Conservation (phyloP, 2,113 vertebrate species). For the Nyctibius bracteatus region DNA sequence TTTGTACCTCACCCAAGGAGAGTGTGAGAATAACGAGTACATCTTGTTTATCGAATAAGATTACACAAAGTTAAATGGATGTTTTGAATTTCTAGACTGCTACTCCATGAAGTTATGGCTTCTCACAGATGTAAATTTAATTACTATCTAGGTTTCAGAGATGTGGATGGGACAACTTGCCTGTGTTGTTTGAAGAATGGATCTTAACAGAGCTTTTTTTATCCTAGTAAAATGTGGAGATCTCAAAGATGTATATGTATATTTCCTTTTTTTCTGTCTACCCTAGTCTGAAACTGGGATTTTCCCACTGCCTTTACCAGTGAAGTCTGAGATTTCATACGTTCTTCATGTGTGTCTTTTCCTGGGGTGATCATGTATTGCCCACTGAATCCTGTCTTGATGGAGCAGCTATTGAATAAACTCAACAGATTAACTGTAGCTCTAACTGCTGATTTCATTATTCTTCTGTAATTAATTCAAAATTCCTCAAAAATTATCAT, state of each 20-base stretch:
- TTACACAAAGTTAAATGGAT: not conserved
- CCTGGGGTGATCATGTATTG: not conserved
- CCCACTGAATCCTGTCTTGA: not conserved
- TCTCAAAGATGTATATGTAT: rapidly evolving
- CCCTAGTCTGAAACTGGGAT: not conserved
- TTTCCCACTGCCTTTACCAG: not conserved
- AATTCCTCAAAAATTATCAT: not conserved
- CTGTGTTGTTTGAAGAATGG: not conserved
- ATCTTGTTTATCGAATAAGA: not conserved
- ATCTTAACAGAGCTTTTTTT: not conserved
- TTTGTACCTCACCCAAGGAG: not conserved
- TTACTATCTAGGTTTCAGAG: not conserved
- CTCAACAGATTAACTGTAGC: not conserved
- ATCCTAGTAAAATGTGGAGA: not conserved
- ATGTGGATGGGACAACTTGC: not conserved
- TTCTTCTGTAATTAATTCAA: not conserved
- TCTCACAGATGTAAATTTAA: not conserved
- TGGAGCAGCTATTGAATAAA: not conserved
- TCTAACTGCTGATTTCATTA: not conserved
- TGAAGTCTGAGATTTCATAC: not conserved
- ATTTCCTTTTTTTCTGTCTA: not conserved
- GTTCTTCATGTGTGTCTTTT: not conserved
- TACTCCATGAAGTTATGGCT: not conserved
- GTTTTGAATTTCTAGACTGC: not conserved
- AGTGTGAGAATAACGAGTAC: not conserved